phyloP scores from a whole-genome alignment of 2,888 invertebrate species.

The Entomobrya proxima region DNA sequence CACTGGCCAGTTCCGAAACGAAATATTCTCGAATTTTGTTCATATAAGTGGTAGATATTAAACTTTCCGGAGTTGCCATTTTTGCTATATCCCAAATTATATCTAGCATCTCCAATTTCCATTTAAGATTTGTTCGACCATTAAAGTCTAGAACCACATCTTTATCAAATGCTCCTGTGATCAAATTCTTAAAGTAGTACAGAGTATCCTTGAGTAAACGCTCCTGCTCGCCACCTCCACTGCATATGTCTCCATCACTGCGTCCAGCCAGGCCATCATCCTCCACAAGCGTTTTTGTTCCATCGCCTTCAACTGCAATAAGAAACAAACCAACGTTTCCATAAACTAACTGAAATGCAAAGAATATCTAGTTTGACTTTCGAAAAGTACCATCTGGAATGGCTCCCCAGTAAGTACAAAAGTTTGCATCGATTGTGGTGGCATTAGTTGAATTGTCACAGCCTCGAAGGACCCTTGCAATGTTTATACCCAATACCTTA shows the following conservation, averaged over 20 bases:
- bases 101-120: slow-evolving; percentile 48
- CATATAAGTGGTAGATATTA: slow-evolving; percentile 6
- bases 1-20: neutral
- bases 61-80: neutral
- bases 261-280: neutral
- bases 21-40: slow-evolving; percentile 43
- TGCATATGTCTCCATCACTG: neutral
- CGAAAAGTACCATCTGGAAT: slow-evolving; percentile 5
- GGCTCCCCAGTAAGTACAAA: slow-evolving; percentile 40
- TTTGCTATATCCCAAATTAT: slow-evolving; percentile 44
- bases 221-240: neutral
- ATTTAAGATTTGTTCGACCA: neutral
- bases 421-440: neutral
- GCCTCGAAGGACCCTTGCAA: neutral
- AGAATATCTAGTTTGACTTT: neutral
- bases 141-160: slow-evolving; percentile 6
- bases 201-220: slow-evolving; percentile 22
- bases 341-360: neutral
- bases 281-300: neutral
- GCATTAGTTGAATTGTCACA: neutral
- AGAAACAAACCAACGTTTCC: no score
- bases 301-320: neutral
- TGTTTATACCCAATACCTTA: neutral
- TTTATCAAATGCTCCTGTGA: neutral
- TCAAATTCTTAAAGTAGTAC: neutral